A percentile compares a stretch with the other conserved stretches of the same genome.
Conservation (phyloP, 2,888 invertebrate species). For the Xestobium rufovillosum region DNA sequence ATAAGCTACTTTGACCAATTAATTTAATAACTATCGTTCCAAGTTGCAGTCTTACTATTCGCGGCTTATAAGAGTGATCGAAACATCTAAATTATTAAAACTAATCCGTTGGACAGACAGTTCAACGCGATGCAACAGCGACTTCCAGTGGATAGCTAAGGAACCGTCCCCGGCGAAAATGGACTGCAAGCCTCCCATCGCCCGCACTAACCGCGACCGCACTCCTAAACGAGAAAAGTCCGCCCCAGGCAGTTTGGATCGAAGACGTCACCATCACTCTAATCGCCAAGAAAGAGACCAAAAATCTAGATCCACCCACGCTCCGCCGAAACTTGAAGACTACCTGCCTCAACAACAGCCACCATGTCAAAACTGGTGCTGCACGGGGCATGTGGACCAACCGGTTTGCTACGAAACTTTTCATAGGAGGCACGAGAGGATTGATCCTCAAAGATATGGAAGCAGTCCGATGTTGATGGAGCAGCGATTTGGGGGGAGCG, state of each 20-base stretch:
- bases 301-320: conserved; percentile 55
- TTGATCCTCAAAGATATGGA: conserved; percentile 44
- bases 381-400: conserved; percentile 29
- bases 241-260: conserved; percentile 49
- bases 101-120: conserved; percentile 42
- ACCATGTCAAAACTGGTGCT: conserved; percentile 41
- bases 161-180: conserved; percentile 28
- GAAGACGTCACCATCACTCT: conserved; percentile 42
- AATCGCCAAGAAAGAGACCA: conserved; percentile 56
- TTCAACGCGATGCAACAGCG: conserved; percentile 57
- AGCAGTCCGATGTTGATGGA: conserved; percentile 44
- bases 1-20: too few species aligned
- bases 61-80: too few species aligned
- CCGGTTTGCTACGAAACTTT: conserved; percentile 50
- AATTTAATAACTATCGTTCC: too few species aligned
- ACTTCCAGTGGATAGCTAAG: conserved; percentile 60
- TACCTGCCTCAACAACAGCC: conserved; percentile 26
- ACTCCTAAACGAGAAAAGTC: conserved; percentile 33
- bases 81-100: too few species aligned
- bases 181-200: conserved; percentile 36
- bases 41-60: too few species aligned
- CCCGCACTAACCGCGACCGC: conserved; percentile 29
- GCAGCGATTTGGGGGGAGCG: conserved; percentile 25
- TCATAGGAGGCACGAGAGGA: conserved; percentile 49
- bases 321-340: conserved; percentile 40